Evolutionary conservation across 2,113 vertebrate genomes (phyloP).

Genomic region (Varanus komodoensis): DNA sequence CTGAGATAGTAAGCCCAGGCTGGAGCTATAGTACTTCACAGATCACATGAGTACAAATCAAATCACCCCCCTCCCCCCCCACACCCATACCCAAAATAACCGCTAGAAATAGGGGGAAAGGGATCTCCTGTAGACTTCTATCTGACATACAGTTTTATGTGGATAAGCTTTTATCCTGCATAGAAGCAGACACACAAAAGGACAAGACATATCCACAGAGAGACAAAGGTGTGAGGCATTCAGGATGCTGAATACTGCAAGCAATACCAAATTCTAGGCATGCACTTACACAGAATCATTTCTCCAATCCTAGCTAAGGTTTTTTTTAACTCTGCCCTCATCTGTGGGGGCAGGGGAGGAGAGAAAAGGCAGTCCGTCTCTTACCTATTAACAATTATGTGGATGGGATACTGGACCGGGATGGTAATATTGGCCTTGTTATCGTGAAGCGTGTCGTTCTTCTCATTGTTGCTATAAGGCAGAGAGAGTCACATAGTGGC

Average conservation of each 20-base stretch:
- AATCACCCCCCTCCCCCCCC: neutral
- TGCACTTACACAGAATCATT: neutral
- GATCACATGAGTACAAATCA: no score
- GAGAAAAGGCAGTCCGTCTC: neutral
- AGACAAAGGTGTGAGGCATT: neutral
- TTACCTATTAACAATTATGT: slow-evolving; percentile 19
- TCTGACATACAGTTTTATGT: neutral
- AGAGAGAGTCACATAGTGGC: neutral
- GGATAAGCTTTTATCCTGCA: neutral
- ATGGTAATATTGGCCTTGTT: neutral
- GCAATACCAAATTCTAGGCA: neutral
- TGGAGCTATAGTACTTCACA: no score
- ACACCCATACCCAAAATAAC: neutral
- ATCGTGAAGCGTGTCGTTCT: neutral
- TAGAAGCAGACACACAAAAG: neutral
- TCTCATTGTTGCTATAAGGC: slow-evolving; percentile 16
- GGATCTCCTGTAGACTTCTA: neutral
- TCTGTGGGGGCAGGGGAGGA: neutral
- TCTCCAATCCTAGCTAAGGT: neutral
- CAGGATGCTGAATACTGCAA: neutral
- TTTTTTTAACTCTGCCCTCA: neutral
- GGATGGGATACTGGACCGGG: slow-evolving; percentile 29
- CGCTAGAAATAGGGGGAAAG: neutral
- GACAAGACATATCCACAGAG: no score
- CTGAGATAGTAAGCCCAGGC: neutral